phyloP scores from a whole-genome alignment of 2,797 vertebrate species.

The Ispidina picta region DNA sequence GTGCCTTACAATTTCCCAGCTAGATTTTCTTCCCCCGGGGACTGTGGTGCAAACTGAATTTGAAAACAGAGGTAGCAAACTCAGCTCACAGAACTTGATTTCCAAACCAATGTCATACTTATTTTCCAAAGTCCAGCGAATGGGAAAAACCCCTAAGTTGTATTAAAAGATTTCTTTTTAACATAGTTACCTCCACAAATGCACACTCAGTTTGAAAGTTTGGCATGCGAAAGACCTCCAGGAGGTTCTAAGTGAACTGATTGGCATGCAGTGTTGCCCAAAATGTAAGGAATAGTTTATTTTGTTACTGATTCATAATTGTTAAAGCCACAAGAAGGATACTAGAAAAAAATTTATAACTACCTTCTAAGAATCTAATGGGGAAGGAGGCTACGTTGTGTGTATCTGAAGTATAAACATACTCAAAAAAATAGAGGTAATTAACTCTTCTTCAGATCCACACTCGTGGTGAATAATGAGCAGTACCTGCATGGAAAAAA shows the following conservation, averaged over 20 bases:
- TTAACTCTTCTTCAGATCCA: slow-evolving; percentile 87
- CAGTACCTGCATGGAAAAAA: slow-evolving; percentile 86
- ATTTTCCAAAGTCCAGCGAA: slow-evolving; percentile 34
- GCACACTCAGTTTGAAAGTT: slow-evolving; percentile 73
- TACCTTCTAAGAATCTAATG: slow-evolving; percentile 86
- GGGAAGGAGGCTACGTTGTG: slow-evolving; percentile 84
- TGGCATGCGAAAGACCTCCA: slow-evolving; percentile 84
- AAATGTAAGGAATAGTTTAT: slow-evolving; percentile 75
- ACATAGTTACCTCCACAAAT: slow-evolving; percentile 81
- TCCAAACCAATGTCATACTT: slow-evolving; percentile 34
- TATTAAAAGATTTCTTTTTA: slow-evolving; percentile 64
- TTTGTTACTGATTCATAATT: slow-evolving; percentile 77
- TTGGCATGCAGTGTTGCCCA: slow-evolving; percentile 81
- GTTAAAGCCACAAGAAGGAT: slow-evolving; percentile 83
- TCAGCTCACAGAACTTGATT: slow-evolving; percentile 61
- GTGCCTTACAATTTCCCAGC: slow-evolving; percentile 25
- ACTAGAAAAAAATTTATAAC: slow-evolving; percentile 82
- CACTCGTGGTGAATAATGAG: slow-evolving; percentile 86
- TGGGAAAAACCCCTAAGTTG: slow-evolving; percentile 41
- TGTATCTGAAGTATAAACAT: slow-evolving; percentile 87
- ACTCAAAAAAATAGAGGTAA: slow-evolving; percentile 86
- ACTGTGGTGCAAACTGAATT: slow-evolving; percentile 31
- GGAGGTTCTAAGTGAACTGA: slow-evolving; percentile 81
- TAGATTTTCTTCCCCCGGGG: slow-evolving; percentile 43
- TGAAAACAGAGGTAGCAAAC: slow-evolving; percentile 31